Evolutionary conservation across 1,140 invertebrate species (phyloP).

Genomic region (Caenorhabditis elegans): WBcel235 BX284606.5:11720001-11720500

Average conservation of each 20-base stretch:
- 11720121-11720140: slow-evolving; percentile 19
- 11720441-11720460: neutral
- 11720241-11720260: neutral
- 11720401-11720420: neutral
- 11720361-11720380: neutral
- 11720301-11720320: neutral
- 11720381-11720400: slow-evolving; percentile 6
- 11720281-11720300: slow-evolving; percentile 14
- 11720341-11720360: neutral
- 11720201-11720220: slow-evolving; percentile 27
- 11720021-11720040: too few species aligned
- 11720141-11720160: slow-evolving; percentile 27
- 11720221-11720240: slow-evolving; percentile 21
- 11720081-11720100: neutral
- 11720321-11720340: neutral
- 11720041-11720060: too few species aligned
- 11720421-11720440: neutral
- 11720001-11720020: too few species aligned
- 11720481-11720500: too few species aligned
- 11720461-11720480: neutral
- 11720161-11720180: neutral
- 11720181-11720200: neutral
- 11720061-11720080: too few species aligned
- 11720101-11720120: neutral
- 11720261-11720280: slow-evolving; percentile 11